Evolutionary conservation across 2,113 vertebrate genomes (phyloP), one percentile per base, ranked within the genome.

Genomic region (Upupa epops): DNA sequence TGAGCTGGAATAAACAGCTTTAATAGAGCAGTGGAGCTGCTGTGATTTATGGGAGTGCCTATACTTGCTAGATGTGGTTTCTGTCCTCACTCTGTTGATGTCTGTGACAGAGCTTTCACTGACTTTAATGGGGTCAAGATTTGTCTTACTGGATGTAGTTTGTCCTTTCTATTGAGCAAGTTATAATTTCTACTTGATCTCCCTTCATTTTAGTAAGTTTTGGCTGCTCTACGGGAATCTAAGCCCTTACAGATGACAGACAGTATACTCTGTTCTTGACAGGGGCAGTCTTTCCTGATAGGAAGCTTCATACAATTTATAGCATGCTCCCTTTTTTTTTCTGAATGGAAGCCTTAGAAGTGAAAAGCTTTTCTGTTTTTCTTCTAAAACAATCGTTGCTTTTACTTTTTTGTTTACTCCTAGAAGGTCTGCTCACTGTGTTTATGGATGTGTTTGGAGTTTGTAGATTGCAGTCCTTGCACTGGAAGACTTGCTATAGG

Each of bases 1-100:
- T 86, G 40, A 79, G 24, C 71, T 95, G 86, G 36, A 92, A 93
- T 91, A 82, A 91, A 86, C 72, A 90, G 93, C 71, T 95, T 63
- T 93, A 88, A 93, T 73, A 87, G 78, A 85, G 89, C 91, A 49
- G 59, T 31, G 55, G 45, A 88, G 71, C 84, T 64, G 0, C 68
- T 17, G 70, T 90, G 93, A 90, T 95, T 94, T 95, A 92, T 87
- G 71, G 59, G 36, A 84, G 84, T 63, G 86, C 42, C 89, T 84
- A 0, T 68, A 52, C 52, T 52, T 49, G 66, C 66, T 92, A 4
- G 24, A 42, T 92, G 63, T 37, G 68, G n/a, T 65, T 88, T 84
- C 91, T 76, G 40, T 93, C 84, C 84, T 91, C 68, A 40, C 64
- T 9, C 74, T 36, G 55, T 42, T 89, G 88, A 89, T 74, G 64